Conservation (phyloP, 2,888 invertebrate species). For the Stomorhina lunata region DNA sequence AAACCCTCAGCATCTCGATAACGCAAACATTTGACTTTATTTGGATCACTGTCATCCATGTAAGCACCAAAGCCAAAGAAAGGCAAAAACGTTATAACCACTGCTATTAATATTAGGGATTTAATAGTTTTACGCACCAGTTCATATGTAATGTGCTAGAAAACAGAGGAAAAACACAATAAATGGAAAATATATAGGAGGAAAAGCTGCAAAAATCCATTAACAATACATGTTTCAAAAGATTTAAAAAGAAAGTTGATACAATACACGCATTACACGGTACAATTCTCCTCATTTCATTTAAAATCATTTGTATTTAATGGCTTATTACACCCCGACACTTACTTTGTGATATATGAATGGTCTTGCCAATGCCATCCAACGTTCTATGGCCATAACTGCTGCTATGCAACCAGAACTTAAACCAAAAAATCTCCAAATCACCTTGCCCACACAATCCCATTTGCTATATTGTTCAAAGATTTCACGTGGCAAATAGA, state of each 20-base stretch:
- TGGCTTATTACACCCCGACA: too few species aligned
- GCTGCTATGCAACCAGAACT: conserved; percentile 93
- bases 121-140: conserved; percentile 87
- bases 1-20: conserved; percentile 86
- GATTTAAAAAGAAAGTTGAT: background rate
- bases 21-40: conserved; percentile 82
- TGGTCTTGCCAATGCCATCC: conserved; percentile 91
- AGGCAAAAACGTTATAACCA: conserved; percentile 87
- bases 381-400: conserved; percentile 93
- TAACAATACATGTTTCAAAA: background rate
- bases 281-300: background rate
- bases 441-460: conserved; percentile 82
- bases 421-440: conserved; percentile 90
- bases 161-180: background rate
- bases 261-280: background rate
- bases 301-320: background rate
- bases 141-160: conserved; percentile 89
- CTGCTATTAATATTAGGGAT: conserved; percentile 85
- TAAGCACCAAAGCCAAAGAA: conserved; percentile 88
- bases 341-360: conserved; percentile 92
- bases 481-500: conserved; percentile 77
- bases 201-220: background rate
- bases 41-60: conserved; percentile 81
- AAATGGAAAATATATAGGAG: background rate
- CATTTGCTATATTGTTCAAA: conserved; percentile 71